These are phyloP conservation scores for Leptobrachium leishanense DNA, from an alignment of 2,113 vertebrate species.

Conservation along the genomic window DNA sequence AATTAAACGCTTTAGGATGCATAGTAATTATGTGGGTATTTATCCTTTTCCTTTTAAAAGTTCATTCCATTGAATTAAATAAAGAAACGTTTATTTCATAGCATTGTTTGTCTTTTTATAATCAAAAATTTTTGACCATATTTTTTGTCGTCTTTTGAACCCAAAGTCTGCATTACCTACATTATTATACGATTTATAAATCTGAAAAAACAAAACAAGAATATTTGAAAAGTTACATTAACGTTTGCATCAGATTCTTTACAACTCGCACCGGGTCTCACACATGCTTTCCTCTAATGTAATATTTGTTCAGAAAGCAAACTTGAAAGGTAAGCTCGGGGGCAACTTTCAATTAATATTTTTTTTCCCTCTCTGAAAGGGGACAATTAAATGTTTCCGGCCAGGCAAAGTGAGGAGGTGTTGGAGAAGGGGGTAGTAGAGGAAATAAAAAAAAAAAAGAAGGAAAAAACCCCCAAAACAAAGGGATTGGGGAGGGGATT, in stretches of 20 bases:
- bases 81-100: no score
- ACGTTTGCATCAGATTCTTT: slow-evolving; percentile 23
- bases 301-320: slow-evolving; percentile 68
- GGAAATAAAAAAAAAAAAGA: slow-evolving; percentile 65
- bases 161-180: slow-evolving; percentile 22
- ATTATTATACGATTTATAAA: slow-evolving; percentile 43
- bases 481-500: slow-evolving; percentile 79
- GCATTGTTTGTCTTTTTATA: no score
- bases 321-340: slow-evolving; percentile 79
- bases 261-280: slow-evolving; percentile 16
- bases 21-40: no score
- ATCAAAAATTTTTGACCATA: no score
- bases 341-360: slow-evolving; percentile 99
- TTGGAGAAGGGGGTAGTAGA: slow-evolving; percentile 73
- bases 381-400: slow-evolving; percentile 99
- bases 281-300: slow-evolving; percentile 54
- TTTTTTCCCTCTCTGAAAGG: slow-evolving; percentile 78
- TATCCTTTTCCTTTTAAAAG: no score
- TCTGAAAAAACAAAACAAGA: slow-evolving; percentile 17
- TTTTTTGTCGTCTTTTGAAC: slow-evolving; percentile 27
- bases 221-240: slow-evolving; percentile 41
- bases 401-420: slow-evolving; percentile 95
- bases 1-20: no score
- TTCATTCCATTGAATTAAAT: no score
- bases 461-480: slow-evolving; percentile 72